These are phyloP conservation scores for Triplophysa bombifrons DNA, from an alignment of 2,797 vertebrate genomes.

Conservation along the genomic window DNA sequence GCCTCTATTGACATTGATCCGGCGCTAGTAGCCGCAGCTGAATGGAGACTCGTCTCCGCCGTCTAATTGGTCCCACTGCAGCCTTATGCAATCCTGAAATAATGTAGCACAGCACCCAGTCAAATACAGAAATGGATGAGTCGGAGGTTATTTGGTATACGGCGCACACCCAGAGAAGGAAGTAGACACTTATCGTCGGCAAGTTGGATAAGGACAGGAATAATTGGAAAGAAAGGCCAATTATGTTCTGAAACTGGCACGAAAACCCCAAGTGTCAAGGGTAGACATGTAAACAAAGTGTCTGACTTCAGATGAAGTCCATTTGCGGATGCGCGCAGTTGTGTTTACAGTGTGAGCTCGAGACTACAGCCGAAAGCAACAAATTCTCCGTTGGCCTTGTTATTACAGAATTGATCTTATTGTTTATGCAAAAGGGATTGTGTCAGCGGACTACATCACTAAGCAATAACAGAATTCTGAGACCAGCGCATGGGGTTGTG, in stretches of 20 bases:
- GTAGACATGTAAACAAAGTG: constrained; percentile 29
- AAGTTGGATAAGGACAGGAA: constrained; percentile 37
- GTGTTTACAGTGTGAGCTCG: neutral
- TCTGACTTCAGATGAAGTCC: constrained; percentile 22
- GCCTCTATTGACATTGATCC: constrained; percentile 43
- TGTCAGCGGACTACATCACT: neutral
- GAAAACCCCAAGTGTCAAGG: constrained; percentile 16
- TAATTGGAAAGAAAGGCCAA: constrained; percentile 45
- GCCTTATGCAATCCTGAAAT: constrained; percentile 42
- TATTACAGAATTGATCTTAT: constrained; percentile 30
- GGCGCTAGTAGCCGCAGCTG: constrained; percentile 23
- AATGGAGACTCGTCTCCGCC: constrained; percentile 39
- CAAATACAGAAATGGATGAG: constrained; percentile 36
- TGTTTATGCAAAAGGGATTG: constrained; percentile 29
- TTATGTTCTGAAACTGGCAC: constrained; percentile 5
- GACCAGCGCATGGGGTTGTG: constrained; percentile 1
- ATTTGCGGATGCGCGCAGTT: constrained; percentile 9
- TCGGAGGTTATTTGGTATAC: constrained; percentile 26
- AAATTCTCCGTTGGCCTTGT: constrained; percentile 6
- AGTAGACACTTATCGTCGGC: constrained; percentile 29
- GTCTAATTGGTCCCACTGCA: constrained; percentile 58
- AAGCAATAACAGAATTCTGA: constrained; percentile 36
- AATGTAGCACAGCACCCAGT: constrained; percentile 45
- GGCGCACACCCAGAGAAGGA: constrained; percentile 16
- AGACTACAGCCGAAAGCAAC: neutral